Evolutionary conservation across 2,797 vertebrate genomes (phyloP).

Genomic region (Selene dorsalis): DNA sequence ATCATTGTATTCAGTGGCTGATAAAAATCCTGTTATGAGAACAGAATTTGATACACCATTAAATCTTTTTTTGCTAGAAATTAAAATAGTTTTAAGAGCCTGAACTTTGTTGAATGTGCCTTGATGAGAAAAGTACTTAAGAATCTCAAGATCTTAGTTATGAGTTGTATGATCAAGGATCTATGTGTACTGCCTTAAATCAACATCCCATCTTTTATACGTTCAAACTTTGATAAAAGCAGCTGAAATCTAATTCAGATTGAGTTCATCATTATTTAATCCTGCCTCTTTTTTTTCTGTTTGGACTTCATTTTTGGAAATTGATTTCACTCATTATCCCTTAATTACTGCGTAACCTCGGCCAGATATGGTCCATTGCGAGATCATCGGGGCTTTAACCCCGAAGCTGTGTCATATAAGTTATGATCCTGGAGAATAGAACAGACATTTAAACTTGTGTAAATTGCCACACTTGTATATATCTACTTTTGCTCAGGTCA

Average conservation of each 20-base stretch:
- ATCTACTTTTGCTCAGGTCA: neutral
- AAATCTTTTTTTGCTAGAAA: too few species aligned
- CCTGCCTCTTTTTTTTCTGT: slow-evolving; percentile 1
- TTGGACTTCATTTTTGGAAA: neutral
- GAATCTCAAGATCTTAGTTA: neutral
- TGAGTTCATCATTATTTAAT: neutral
- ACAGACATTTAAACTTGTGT: slow-evolving; percentile 9
- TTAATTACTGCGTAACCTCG: neutral
- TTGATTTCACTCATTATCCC: neutral
- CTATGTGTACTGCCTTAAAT: neutral
- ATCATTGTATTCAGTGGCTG: too few species aligned
- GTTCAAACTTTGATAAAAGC: neutral
- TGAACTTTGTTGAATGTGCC: neutral
- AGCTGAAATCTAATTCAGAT: neutral
- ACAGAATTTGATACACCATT: too few species aligned
- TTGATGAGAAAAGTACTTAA: neutral
- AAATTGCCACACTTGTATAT: neutral
- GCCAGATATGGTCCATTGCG: neutral
- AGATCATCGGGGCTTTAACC: neutral
- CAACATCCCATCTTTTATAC: neutral
- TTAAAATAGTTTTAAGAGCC: neutral
- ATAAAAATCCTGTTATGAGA: neutral
- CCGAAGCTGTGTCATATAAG: neutral
- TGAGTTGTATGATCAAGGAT: neutral
- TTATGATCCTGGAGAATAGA: slow-evolving; percentile 4